Conservation (phyloP, 2,113 vertebrate species). For the Labrus mixtus region DNA sequence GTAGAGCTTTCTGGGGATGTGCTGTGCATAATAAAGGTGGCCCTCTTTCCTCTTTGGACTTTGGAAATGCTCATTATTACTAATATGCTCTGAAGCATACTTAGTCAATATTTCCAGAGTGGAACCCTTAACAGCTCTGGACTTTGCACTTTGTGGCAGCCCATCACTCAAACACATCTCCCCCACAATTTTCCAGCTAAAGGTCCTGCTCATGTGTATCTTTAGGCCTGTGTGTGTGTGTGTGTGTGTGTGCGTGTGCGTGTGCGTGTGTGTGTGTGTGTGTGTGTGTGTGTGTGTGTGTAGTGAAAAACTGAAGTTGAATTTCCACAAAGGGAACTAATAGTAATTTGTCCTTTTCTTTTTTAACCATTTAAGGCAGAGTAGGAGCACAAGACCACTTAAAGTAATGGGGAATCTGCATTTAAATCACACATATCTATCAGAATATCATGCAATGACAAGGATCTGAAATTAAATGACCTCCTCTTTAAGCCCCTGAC, state of each 20-base stretch:
- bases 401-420: slow-evolving; percentile 1
- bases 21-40: not conserved
- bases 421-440: slow-evolving; percentile 22
- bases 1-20: not conserved
- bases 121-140: not conserved
- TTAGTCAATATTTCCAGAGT: not conserved
- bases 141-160: too few species aligned
- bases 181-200: not conserved
- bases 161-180: not conserved
- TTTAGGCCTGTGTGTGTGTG: not conserved
- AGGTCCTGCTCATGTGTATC: not conserved
- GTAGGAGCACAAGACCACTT: not conserved
- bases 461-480: slow-evolving; percentile 18
- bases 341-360: not conserved
- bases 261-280: not conserved
- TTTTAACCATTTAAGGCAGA: not conserved
- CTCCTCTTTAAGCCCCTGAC: slow-evolving; percentile 31
- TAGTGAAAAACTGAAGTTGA: not conserved
- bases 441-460: not conserved
- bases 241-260: not conserved
- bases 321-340: not conserved
- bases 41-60: not conserved
- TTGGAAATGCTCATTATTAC: slow-evolving; percentile 6
- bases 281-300: not conserved
- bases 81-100: not conserved